Base-by-base conservation (phyloP, 2,113 vertebrate species). In the Sinocyclocheilus grahami region DNA sequence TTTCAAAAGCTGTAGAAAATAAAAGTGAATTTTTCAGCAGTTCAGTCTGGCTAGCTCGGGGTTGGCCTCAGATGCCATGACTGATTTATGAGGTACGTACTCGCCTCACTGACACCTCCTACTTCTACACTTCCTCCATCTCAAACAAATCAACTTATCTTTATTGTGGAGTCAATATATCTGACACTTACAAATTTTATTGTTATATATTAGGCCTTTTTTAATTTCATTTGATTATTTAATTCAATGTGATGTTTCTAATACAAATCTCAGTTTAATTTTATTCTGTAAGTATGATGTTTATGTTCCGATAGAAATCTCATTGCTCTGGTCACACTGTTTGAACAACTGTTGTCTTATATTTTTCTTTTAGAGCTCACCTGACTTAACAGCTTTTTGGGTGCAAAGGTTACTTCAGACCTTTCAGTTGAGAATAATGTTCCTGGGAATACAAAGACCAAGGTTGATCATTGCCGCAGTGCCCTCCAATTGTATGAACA, bases 401-500 rank as follows among this genome's bases (percentile, higher is more conserved):
- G 82, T 11, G 27, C 51, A 84, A 84, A 84, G 82, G 67, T 84
- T 39, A 11, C 51, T 14, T 74, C 33, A 58, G 51, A 55, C 30
- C 13, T 75, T 84, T 84, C 53, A 74, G 20, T 18, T 37, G 67
- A 83, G 74, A 83, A 83, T 74, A 84, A 24, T 37, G 51, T 83
- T 71, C 67, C 48, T 55, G 65, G 67, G 14, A 16, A 83, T 16
- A 84, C 82, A 84, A 84, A 58, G 82, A 72, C 30, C 82, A 84
- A 84, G 82, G 82, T 84, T 84, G 82, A 84, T 72, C 82, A 74
- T 18, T 58, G 69, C 69, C 82, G 48, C 69, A 42, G 82, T 84
- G 69, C 67, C 67, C 82, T 84, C 82, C 82, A 84, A 84, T 84
- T 84, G 82, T 84, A 84, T 74, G 51, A 84, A 84, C 69, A 74